These are phyloP conservation scores for Drosophila sulfurigaster DNA, from an alignment of 1,140 invertebrate species.

Conservation along the genomic window DNA sequence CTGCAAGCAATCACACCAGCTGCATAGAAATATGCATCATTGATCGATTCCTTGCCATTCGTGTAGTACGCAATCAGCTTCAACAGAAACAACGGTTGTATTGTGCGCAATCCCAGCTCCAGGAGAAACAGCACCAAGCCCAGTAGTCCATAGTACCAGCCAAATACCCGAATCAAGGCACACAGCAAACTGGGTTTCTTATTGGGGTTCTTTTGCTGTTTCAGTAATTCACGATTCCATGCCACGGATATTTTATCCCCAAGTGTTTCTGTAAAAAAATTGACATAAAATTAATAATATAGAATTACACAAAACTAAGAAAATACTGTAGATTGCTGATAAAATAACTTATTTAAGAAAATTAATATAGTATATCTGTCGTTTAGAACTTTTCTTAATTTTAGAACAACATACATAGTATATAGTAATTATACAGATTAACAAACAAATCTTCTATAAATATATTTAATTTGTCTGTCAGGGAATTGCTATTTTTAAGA, in stretches of 20 bases:
- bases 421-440: too few species aligned
- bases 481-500: too few species aligned
- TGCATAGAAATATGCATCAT: conserved; percentile 89
- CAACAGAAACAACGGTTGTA: conserved; percentile 90
- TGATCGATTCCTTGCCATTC: conserved; percentile 82
- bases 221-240: conserved; percentile 69
- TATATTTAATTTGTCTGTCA: too few species aligned
- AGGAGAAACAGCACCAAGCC: conserved; percentile 72
- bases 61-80: conserved; percentile 89
- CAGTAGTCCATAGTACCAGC: conserved; percentile 64
- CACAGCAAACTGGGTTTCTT: conserved; percentile 67
- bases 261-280: conserved; percentile 63
- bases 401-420: too few species aligned
- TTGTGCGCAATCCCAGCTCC: conserved; percentile 86
- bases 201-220: conserved; percentile 55
- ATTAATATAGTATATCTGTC: too few species aligned
- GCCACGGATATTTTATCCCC: conserved; percentile 68
- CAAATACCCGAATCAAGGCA: conserved; percentile 68
- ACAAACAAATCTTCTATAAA: too few species aligned
- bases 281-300: conserved; percentile 30
- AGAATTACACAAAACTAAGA: too few species aligned
- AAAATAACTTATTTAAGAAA: background rate
- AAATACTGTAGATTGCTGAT: background rate
- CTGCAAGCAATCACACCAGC: conserved; percentile 89
- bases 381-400: too few species aligned